Base-by-base conservation (phyloP, 2,888 invertebrate species). In the Stenotaenia linearis region DNA sequence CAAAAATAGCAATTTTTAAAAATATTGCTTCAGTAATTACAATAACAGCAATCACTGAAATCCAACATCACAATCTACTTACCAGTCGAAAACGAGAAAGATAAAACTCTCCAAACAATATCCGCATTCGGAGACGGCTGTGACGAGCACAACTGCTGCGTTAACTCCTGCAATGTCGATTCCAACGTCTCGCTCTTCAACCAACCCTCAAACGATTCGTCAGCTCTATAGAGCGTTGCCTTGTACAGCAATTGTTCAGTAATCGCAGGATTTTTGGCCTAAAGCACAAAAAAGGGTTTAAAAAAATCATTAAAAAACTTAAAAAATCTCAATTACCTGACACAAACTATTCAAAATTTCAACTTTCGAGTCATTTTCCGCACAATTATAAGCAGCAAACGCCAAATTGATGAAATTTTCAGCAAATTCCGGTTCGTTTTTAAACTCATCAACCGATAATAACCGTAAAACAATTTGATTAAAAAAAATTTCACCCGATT, bases 51-150 rank as follows among this genome's bases (percentile, higher is more conserved):
- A 45, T 9, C 18, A 5, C 12, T 7, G 18, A 45, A n/a, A n/a
- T 45, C 18, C 4, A 45, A 12, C 45, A 45, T 15, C 83, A 77
- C 79, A 76, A 6, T 82, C 80, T 35, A 82, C 81, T n/a, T n/a
- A 78, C 79, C 81, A 7, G 83, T 81, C 30, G 84, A 83, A 45
- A 85, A 82, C 5, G 84, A 84, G 23, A 84, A 81, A 12, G 83
- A 82, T 37, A 85, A 80, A 25, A 85, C 79, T n/a, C 79, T 80
- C 84, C 84, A 84, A 74, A 83, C 82, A 12, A 81, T 78, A 35
- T 83, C 82, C 7, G 81, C 75, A 28, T 81, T 80, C 4, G 80
- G 76, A 21, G 18, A 74, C 6, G 15, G 6, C 18, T 23, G n/a
- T 21, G n/a, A 15, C 4, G 23, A 74, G 81, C 84, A 84, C n/a